phyloP scores from a whole-genome alignment of 2,888 invertebrate species.

The Trachelus iudaicus region DNA sequence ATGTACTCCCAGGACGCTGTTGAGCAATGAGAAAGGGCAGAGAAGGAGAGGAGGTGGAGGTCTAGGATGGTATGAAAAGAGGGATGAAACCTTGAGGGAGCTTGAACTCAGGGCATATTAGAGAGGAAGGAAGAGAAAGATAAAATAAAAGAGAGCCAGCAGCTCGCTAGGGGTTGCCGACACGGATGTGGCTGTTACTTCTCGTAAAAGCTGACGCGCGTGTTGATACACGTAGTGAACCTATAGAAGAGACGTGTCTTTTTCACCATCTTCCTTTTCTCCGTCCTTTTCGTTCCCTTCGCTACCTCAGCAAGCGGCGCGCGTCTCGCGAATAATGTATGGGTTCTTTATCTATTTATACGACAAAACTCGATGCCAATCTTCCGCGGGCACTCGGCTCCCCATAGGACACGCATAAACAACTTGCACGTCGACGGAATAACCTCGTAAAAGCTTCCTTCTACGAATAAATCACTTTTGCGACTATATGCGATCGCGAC shows the following conservation, averaged over 20 bases:
- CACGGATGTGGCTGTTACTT: slow-evolving; percentile 37
- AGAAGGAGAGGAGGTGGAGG: background rate
- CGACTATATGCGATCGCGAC: background rate
- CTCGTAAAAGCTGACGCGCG: slow-evolving; percentile 24
- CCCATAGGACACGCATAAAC: slow-evolving; percentile 5
- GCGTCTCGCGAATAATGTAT: slow-evolving; percentile 47
- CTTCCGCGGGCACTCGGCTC: slow-evolving; percentile 20
- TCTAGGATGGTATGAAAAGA: background rate
- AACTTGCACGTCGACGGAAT: slow-evolving; percentile 20
- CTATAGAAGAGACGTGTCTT: slow-evolving; percentile 10
- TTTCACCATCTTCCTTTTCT: slow-evolving; percentile 10
- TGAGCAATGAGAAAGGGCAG: background rate
- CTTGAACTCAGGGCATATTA: background rate
- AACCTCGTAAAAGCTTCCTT: slow-evolving; percentile 16
- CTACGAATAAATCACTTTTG: slow-evolving; percentile 15
- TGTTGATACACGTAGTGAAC: slow-evolving; percentile 30
- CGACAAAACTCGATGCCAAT: slow-evolving; percentile 51
- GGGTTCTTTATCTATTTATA: slow-evolving; percentile 51
- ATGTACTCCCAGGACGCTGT: background rate
- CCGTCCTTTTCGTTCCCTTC: slow-evolving; percentile 14
- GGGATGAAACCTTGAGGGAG: background rate
- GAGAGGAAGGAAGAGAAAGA: background rate
- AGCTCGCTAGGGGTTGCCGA: slow-evolving; percentile 33
- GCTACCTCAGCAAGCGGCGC: slow-evolving; percentile 8
- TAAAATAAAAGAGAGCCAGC: background rate